Evolutionary conservation across 2,797 vertebrate species (phyloP).

Genomic region (Argyrosomus regius): DNA sequence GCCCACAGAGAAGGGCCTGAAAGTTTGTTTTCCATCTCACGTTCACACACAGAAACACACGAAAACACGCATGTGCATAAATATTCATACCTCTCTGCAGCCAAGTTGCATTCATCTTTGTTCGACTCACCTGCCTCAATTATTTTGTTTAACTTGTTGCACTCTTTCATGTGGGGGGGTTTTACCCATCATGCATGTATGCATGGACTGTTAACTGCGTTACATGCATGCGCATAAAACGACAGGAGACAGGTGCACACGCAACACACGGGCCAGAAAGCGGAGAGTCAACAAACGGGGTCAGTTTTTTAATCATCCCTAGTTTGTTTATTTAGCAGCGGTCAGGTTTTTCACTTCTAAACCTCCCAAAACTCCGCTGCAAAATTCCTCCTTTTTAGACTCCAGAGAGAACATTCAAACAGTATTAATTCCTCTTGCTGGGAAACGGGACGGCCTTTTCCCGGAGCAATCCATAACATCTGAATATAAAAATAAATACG

Average conservation of each 20-base stretch:
- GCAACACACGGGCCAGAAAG: slow-evolving; percentile 41
- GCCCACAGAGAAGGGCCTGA: too few relatives aligned
- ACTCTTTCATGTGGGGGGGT: neutral
- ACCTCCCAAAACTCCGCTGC: slow-evolving; percentile 60
- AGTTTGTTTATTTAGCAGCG: slow-evolving; percentile 72
- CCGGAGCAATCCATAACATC: slow-evolving; percentile 85
- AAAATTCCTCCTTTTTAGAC: slow-evolving; percentile 71
- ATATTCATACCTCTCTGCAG: slow-evolving; percentile 19
- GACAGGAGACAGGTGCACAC: slow-evolving; percentile 65
- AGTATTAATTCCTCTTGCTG: slow-evolving; percentile 82
- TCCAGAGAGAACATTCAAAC: slow-evolving; percentile 77
- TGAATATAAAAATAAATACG: slow-evolving; percentile 87
- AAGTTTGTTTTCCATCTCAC: too few relatives aligned
- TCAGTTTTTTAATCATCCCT: slow-evolving; percentile 65
- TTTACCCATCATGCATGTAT: neutral
- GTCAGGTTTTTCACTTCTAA: slow-evolving; percentile 69
- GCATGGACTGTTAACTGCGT: neutral
- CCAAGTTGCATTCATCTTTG: neutral
- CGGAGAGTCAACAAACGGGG: slow-evolving; percentile 66
- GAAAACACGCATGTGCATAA: neutral
- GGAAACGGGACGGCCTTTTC: slow-evolving; percentile 81
- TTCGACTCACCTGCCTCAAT: neutral
- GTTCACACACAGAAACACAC: too few relatives aligned
- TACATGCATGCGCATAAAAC: slow-evolving; percentile 20
- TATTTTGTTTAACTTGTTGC: slow-evolving; percentile 3